phyloP scores from a whole-genome alignment of 2,113 vertebrate species.

The Gallinago paraguaiae region DNA sequence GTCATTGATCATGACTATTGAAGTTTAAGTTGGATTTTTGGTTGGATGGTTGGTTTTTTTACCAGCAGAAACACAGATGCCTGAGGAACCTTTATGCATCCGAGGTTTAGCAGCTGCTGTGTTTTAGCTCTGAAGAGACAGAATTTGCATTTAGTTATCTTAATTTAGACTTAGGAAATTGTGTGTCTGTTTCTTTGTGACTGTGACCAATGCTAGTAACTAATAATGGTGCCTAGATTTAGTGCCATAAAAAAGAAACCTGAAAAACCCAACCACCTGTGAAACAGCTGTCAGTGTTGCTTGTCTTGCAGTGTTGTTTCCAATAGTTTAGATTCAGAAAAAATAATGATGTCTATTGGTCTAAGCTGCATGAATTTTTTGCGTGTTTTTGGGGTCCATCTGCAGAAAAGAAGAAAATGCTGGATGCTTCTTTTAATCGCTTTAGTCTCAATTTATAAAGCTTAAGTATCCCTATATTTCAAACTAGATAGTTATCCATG shows the following conservation, averaged over 20 bases:
- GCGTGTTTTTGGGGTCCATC: background rate
- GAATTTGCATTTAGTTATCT: background rate
- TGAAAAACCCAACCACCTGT: background rate
- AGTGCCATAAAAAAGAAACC: background rate
- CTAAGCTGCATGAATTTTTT: background rate
- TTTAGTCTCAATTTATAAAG: background rate
- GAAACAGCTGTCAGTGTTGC: background rate
- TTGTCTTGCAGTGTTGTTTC: background rate
- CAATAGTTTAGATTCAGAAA: background rate
- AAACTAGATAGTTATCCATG: conserved; percentile 34
- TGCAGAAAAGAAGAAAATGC: background rate
- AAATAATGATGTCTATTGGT: background rate
- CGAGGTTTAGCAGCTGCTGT: background rate
- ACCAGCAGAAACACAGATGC: background rate
- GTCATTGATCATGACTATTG: background rate
- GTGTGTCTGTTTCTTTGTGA: background rate
- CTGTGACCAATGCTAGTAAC: background rate
- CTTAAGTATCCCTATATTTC: conserved; percentile 44
- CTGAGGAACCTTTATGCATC: background rate
- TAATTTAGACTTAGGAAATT: background rate
- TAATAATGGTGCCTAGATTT: background rate
- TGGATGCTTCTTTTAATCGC: background rate
- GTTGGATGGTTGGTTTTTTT: background rate
- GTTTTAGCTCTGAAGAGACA: background rate
- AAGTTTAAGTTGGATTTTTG: background rate